Conservation (phyloP, 1,140 invertebrate genomes). For the Anastrepha obliqua region DNA sequence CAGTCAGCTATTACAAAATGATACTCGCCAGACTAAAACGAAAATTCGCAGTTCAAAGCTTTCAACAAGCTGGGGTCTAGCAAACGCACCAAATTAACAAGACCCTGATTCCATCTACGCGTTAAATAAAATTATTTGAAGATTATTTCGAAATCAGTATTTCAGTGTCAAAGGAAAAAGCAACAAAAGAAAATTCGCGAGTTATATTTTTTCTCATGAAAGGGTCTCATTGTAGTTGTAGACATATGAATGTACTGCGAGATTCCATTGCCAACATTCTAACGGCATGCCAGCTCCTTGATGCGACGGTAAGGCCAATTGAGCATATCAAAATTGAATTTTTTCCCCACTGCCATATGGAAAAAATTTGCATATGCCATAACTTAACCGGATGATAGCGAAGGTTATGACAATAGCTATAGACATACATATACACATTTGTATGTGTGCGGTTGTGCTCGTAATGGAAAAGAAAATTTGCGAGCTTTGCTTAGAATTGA, state of each 20-base stretch:
- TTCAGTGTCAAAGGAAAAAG: too few species aligned
- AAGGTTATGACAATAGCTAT: background rate
- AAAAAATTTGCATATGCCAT: background rate
- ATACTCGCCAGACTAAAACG: too few species aligned
- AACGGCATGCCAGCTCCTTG: background rate
- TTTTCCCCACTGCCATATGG: background rate
- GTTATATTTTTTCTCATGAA: background rate
- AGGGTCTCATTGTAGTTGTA: background rate
- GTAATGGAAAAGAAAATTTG: background rate
- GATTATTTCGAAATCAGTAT: too few species aligned
- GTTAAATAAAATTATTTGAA: too few species aligned
- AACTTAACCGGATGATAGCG: background rate
- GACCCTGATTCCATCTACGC: too few species aligned
- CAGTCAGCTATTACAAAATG: too few species aligned
- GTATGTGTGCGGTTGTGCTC: background rate
- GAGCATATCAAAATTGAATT: slow-evolving; percentile 27
- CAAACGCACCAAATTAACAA: too few species aligned
- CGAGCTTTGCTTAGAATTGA: background rate
- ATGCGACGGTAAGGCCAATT: background rate
- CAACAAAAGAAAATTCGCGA: too few species aligned
- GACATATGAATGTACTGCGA: background rate
- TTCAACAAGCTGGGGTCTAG: too few species aligned
- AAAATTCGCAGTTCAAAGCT: too few species aligned
- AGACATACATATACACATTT: background rate
- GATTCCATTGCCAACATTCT: background rate